Percentiles rank a stretch among this genome's conserved stretches.
Conservation (phyloP, 2,797 vertebrate genomes). For the Atherinosoma microstoma region DNA sequence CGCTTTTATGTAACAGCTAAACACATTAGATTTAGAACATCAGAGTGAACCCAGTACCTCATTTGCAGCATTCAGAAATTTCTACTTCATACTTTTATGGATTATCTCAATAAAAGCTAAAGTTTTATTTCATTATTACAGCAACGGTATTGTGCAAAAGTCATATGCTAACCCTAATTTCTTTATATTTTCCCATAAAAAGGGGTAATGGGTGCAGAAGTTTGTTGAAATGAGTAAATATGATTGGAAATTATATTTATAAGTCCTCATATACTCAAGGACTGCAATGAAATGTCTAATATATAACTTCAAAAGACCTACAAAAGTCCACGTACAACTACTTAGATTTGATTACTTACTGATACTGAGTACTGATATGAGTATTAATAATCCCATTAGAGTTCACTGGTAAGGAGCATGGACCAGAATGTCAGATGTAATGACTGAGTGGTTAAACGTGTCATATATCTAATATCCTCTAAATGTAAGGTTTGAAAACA, state of each 20-base stretch:
- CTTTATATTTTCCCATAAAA: background rate
- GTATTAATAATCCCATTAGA: too few relatives aligned
- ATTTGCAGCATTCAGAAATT: background rate
- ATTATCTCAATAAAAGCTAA: background rate
- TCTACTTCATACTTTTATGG: background rate
- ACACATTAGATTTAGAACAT: slow-evolving; percentile 1
- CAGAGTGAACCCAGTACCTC: background rate
- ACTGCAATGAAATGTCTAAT: too few relatives aligned
- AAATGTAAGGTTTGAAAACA: too few relatives aligned
- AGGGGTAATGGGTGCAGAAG: background rate
- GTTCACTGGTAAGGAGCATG: too few relatives aligned
- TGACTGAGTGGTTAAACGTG: too few relatives aligned
- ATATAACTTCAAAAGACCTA: too few relatives aligned
- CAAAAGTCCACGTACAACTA: too few relatives aligned
- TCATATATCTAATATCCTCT: too few relatives aligned
- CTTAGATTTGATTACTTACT: too few relatives aligned
- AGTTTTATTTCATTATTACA: slow-evolving; percentile 5
- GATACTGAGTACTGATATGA: too few relatives aligned
- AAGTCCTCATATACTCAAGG: background rate
- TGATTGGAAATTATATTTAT: background rate
- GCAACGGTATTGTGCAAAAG: background rate
- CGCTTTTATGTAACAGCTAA: slow-evolving; percentile 50
- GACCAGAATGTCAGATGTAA: too few relatives aligned
- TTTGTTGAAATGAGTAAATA: background rate
- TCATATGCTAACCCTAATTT: background rate